Base-by-base conservation (phyloP, 2,113 vertebrate species). In the Myiozetetes cayanensis region DNA sequence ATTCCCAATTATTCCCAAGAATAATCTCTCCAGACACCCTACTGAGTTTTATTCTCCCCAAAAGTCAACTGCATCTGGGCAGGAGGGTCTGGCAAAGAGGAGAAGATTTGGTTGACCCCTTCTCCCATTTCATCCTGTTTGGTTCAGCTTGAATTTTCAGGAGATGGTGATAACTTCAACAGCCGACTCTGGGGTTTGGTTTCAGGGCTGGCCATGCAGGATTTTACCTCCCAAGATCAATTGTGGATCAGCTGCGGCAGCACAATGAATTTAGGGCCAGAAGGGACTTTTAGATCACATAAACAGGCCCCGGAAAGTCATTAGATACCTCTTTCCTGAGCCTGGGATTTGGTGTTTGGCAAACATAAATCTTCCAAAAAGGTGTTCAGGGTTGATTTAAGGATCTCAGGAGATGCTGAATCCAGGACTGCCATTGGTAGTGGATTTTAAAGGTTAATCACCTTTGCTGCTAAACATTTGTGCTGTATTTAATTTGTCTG, bases 361-460 rank as follows among this genome's bases (percentile, higher is more conserved):
- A 6, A 90, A 82, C 85, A 88, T 94, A 86, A 96, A 96, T 96
- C 92, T 95, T 88, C 75, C 66, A 30, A 70, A 88, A 95, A 94
- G 92, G 82, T 80, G 72, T 58, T 85, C 6, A 4, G 79, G 85
- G 85, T 94, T 96, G 95, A 95, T 94, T 94, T 95, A 96, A 92
- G 73, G 83, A 84, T 88, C 90, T 96, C 79, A 0, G 72, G 92
- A 94, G 95, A 86, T 90, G 94, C 75, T 28, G 86, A 88, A 89
- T 55, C 47, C 76, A 24, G 63, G n/a, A 18, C 80, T 87, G 80
- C 84, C 81, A 63, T 78, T 78, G 92, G 86, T 44, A 31, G 83
- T 52, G 91, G 86, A 58, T 95, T 95, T 88, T 93, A 96, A 96
- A 97, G 95, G 96, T 95, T 96, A 96, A 96, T 97, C 94, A 87